Evolutionary conservation across 2,888 invertebrate species (phyloP).

Genomic region (Ceriagrion tenellum): DNA sequence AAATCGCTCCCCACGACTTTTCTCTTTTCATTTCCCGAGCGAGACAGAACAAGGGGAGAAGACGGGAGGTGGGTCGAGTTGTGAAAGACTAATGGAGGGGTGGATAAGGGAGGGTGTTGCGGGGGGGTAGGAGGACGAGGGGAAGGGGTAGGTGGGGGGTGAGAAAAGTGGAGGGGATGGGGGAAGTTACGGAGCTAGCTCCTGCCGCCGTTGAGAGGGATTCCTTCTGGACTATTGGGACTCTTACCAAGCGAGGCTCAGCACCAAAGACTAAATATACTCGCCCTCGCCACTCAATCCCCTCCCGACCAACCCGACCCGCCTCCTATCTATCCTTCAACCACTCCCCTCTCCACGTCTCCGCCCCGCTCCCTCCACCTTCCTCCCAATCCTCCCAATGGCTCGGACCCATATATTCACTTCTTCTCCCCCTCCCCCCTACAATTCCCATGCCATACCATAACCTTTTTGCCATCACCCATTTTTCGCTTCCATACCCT

Average conservation of each 20-base stretch:
- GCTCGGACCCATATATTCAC: neutral
- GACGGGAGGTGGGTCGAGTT: neutral
- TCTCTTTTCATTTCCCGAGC: neutral
- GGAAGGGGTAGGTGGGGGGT: neutral
- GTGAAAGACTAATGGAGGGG: neutral
- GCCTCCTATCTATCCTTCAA: slow-evolving; percentile 26
- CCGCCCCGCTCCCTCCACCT: neutral
- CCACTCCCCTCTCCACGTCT: neutral
- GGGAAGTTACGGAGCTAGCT: neutral
- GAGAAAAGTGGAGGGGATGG: neutral
- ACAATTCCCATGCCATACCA: neutral
- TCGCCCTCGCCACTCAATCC: slow-evolving; percentile 11
- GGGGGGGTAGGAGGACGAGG: neutral
- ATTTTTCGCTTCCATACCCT: too few relatives aligned
- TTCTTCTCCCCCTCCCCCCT: neutral
- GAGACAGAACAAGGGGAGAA: neutral
- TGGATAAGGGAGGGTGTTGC: neutral
- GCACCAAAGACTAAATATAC: slow-evolving; percentile 61
- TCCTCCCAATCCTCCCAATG: neutral
- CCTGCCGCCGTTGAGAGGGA: slow-evolving; percentile 32
- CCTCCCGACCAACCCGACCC: neutral
- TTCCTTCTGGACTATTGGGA: slow-evolving; percentile 66
- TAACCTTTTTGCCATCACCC: too few relatives aligned
- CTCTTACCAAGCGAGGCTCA: slow-evolving; percentile 63
- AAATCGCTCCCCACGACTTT: neutral